Base-by-base conservation (phyloP, 2,113 vertebrate genomes). In the Herpailurus yagouaroundi region DNA sequence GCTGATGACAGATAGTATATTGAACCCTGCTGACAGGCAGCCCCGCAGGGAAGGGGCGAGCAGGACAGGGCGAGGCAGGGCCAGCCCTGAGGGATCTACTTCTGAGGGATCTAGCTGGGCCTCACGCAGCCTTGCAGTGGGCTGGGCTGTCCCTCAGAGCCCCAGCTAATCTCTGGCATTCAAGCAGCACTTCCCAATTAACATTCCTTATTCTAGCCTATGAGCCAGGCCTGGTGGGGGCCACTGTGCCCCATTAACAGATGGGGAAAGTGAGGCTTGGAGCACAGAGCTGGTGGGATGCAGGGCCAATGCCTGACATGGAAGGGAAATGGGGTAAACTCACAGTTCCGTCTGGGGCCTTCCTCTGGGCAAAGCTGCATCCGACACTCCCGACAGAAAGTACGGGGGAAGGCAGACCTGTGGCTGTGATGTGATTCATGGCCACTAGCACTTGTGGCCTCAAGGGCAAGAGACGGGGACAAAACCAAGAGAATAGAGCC, bases 221-320 rank as follows among this genome's bases (percentile, higher is more conserved):
- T 3, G 66, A 88, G 29, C 50, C 0, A 27, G 50, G 50, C 19
- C 3, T 13, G 4, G 21, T 3, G 48, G 25, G 31, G 38, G 11
- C 7, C 29, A 3, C n/a, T 18, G 7, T 10, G 50, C 12, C 55
- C 55, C 38, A 36, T 5, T 15, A 33, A 77, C 73, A 86, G 48
- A n/a, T 27, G 21, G 29, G 29, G n/a, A 92, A 84, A 85, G 81
- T 19, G 71, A 97, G 91, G 87, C 64, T 69, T 21, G 41, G 69
- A 36, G n/a, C 63, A 64, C 64, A 33, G 68, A 81, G 57, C 27
- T 48, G 25, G 18, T 68, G 7, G 41, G 31, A 25, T 0, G 3
- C 7, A 18, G 38, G 38, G 23, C 8, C 36, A 48, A 79, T 2
- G 57, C n/a, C 36, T 13, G 50, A 2, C 2, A 1, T 18, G 14